A percentile compares a stretch with the other conserved stretches of the same genome.
phyloP scores from a whole-genome alignment of 2,888 invertebrate genomes.

The Leucophenga montana region DNA sequence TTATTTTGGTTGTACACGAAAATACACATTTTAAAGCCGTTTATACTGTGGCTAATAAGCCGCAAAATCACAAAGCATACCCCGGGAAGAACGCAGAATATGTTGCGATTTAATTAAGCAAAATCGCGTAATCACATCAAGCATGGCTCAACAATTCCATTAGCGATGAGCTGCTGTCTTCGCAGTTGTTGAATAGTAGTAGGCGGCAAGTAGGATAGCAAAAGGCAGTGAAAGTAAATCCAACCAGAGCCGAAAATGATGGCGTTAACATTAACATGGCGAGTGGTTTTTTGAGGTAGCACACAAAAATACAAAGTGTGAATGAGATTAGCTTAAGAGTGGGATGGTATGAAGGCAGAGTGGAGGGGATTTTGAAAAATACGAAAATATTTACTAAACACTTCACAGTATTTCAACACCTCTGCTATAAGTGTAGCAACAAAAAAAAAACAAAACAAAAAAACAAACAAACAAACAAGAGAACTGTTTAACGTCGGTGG shows the following conservation, averaged over 20 bases:
- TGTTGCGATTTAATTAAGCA: conserved; percentile 58
- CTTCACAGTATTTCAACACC: conserved; percentile 42
- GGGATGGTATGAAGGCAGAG: background rate
- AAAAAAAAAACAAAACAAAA: background rate
- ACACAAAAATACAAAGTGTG: background rate
- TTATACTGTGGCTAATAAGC: background rate
- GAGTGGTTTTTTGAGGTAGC: background rate
- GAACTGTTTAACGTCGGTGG: too few relatives aligned
- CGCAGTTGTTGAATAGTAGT: background rate
- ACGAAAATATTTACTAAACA: conserved; percentile 60
- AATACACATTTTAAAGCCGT: too few relatives aligned
- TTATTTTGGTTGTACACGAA: too few relatives aligned
- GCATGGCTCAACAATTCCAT: conserved; percentile 27
- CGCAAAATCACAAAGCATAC: background rate
- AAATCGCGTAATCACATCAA: conserved; percentile 46
- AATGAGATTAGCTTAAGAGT: background rate
- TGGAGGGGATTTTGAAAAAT: conserved; percentile 34
- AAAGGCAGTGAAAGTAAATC: conserved; percentile 3
- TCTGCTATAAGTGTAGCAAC: background rate
- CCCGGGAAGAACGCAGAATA: conserved; percentile 12
- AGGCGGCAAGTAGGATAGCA: background rate
- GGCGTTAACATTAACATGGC: conserved; percentile 20
- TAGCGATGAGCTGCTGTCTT: conserved; percentile 15
- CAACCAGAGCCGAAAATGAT: conserved; percentile 10
- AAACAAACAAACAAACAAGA: too few relatives aligned